Evolutionary conservation across 2,888 invertebrate genomes (phyloP).

Genomic region (Synergus laeviventris): DNA sequence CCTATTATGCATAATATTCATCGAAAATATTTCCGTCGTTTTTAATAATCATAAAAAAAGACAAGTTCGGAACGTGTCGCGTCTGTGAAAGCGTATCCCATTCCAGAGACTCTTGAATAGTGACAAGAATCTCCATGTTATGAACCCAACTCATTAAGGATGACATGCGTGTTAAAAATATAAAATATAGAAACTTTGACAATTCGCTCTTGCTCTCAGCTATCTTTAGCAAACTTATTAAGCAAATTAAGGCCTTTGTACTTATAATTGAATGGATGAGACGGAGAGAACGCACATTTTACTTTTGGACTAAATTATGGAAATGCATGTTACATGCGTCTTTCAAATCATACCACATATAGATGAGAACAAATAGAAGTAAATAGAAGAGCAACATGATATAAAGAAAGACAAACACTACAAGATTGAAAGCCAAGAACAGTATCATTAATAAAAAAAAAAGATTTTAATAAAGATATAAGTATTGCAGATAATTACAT

Average conservation of each 20-base stretch:
- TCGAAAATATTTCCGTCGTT: conserved; percentile 52
- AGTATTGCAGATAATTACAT: not conserved
- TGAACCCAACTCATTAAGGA: conserved; percentile 36
- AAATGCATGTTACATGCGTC: too few species aligned
- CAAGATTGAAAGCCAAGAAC: not conserved
- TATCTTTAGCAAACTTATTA: conserved; percentile 12
- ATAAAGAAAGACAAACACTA: not conserved
- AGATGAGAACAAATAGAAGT: too few species aligned
- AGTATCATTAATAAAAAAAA: not conserved
- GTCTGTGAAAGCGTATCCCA: conserved; percentile 12
- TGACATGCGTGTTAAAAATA: conserved; percentile 32
- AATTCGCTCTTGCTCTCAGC: conserved; percentile 1
- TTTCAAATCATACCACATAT: too few species aligned
- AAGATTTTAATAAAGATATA: not conserved
- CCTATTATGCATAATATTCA: conserved; percentile 42
- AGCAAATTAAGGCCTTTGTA: conserved; percentile 5
- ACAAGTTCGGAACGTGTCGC: conserved; percentile 23
- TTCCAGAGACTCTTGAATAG: conserved; percentile 11
- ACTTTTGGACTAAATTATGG: too few species aligned
- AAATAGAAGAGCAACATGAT: not conserved
- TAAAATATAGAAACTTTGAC: conserved; percentile 22
- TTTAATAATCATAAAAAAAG: conserved; percentile 43
- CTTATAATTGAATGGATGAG: not conserved
- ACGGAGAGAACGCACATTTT: not conserved
- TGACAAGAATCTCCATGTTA: conserved; percentile 31